Evolutionary conservation across 2,113 vertebrate genomes (phyloP).

Genomic region (Hystrix cristata): DNA sequence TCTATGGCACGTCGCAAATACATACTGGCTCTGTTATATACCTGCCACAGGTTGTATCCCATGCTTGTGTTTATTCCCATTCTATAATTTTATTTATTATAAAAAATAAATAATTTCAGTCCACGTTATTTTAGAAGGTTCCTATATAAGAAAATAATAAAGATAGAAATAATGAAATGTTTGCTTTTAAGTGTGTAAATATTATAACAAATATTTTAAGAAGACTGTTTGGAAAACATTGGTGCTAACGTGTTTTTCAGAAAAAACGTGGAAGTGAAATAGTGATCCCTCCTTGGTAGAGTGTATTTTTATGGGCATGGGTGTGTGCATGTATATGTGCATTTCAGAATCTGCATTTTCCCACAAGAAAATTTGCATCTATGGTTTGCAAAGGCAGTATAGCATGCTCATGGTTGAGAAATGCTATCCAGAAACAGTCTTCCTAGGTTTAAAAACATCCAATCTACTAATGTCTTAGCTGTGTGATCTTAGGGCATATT

Average conservation of each 20-base stretch:
- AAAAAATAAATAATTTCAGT: slow-evolving; percentile 42
- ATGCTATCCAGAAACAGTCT: slow-evolving; percentile 25
- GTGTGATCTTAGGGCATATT: slow-evolving; percentile 34
- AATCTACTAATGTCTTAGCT: slow-evolving; percentile 1
- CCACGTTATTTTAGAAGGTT: slow-evolving; percentile 49
- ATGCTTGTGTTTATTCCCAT: slow-evolving; percentile 17
- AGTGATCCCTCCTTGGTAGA: not conserved
- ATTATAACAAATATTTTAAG: slow-evolving; percentile 10
- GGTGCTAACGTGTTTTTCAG: not conserved
- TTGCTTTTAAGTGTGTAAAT: slow-evolving; percentile 45
- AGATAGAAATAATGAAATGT: slow-evolving; percentile 57
- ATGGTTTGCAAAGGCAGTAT: not conserved
- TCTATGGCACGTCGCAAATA: not conserved
- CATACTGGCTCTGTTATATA: not conserved
- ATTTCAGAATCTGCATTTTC: slow-evolving; percentile 50
- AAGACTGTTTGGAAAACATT: slow-evolving; percentile 46
- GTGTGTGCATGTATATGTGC: not conserved
- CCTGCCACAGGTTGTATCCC: slow-evolving; percentile 26
- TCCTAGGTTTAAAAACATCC: slow-evolving; percentile 16
- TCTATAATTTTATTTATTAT: slow-evolving; percentile 50
- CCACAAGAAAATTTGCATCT: not conserved
- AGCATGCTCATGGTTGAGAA: slow-evolving; percentile 15
- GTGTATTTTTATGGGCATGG: not conserved
- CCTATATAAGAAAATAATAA: slow-evolving; percentile 18
- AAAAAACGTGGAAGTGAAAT: slow-evolving; percentile 48